These are phyloP conservation scores for Varroa destructor DNA, from an alignment of 1,140 invertebrate genomes.

Conservation along the genomic window DNA sequence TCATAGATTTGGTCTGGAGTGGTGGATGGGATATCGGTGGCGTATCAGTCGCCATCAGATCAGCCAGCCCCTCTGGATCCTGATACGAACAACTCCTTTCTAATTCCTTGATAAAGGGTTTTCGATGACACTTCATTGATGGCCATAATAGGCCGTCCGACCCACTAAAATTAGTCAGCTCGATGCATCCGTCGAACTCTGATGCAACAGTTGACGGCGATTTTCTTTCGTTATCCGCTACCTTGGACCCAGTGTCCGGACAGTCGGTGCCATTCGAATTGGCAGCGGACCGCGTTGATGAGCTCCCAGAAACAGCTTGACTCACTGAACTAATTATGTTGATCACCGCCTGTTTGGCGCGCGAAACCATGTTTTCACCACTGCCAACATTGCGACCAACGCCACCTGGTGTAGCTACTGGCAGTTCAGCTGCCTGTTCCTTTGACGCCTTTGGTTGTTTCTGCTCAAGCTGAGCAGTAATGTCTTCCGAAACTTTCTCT, in stretches of 20 bases:
- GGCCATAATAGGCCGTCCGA: slow-evolving; percentile 11
- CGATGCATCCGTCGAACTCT: slow-evolving; percentile 1
- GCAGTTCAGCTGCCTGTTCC: background rate
- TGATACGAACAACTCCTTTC: too few relatives aligned
- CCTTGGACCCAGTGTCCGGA: background rate
- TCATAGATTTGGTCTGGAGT: too few relatives aligned
- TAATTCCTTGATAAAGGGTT: too few relatives aligned
- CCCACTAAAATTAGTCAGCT: slow-evolving; percentile 28
- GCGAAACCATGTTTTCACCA: slow-evolving; percentile 29
- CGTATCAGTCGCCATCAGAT: too few relatives aligned
- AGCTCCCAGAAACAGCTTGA: slow-evolving; percentile 5
- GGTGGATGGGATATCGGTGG: too few relatives aligned
- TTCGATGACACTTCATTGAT: slow-evolving; percentile 19
- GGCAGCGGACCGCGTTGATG: too few relatives aligned
- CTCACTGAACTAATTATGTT: slow-evolving; percentile 28
- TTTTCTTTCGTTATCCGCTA: slow-evolving; percentile 18
- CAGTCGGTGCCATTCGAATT: background rate
- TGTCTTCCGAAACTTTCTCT: slow-evolving; percentile 35
- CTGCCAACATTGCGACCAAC: background rate
- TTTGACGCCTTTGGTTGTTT: background rate
- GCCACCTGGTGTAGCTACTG: too few relatives aligned
- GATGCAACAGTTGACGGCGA: background rate
- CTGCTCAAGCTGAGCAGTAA: background rate
- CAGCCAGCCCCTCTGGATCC: too few relatives aligned
- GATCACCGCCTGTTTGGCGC: slow-evolving; percentile 26